A percentile compares a stretch with the other conserved stretches of the same genome.
phyloP scores from a whole-genome alignment of 2,888 invertebrate species.

The Tuberolachnus salignus region DNA sequence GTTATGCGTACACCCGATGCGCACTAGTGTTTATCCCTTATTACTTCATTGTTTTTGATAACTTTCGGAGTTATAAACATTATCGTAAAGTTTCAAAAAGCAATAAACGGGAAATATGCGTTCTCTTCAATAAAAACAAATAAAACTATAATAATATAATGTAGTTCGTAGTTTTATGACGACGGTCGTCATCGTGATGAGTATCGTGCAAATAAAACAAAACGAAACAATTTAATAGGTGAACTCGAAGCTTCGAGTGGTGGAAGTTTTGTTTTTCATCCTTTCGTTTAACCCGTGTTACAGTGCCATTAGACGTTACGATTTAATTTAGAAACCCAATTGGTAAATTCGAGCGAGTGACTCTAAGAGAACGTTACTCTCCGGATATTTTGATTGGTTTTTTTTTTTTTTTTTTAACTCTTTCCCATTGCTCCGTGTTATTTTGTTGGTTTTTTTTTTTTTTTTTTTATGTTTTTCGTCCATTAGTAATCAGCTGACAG shows the following conservation, averaged over 20 bases:
- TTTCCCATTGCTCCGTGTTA: not conserved
- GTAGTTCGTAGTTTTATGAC: too few species aligned
- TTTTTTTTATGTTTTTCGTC: conserved; percentile 10
- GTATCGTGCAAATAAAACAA: too few species aligned
- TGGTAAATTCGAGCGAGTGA: not conserved
- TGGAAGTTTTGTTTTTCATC: too few species aligned
- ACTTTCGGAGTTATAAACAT: conserved; percentile 6
- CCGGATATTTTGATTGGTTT: too few species aligned
- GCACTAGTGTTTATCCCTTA: not conserved
- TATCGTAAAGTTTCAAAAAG: not conserved
- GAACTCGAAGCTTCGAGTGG: too few species aligned
- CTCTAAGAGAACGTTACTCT: too few species aligned
- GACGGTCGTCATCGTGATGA: too few species aligned
- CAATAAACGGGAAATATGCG: not conserved
- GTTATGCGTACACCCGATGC: too few species aligned
- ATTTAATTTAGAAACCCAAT: not conserved
- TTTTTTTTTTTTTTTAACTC: not conserved
- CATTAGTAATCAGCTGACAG: conserved; percentile 19
- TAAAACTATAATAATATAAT: not conserved
- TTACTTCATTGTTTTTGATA: not conserved
- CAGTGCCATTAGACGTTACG: not conserved
- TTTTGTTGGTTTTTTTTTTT: too few species aligned
- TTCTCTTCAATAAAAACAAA: not conserved
- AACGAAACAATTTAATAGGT: too few species aligned
- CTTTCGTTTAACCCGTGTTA: too few species aligned